Evolutionary conservation across 2,113 vertebrate genomes (phyloP).

Genomic region (Oryzias javanicus): DNA sequence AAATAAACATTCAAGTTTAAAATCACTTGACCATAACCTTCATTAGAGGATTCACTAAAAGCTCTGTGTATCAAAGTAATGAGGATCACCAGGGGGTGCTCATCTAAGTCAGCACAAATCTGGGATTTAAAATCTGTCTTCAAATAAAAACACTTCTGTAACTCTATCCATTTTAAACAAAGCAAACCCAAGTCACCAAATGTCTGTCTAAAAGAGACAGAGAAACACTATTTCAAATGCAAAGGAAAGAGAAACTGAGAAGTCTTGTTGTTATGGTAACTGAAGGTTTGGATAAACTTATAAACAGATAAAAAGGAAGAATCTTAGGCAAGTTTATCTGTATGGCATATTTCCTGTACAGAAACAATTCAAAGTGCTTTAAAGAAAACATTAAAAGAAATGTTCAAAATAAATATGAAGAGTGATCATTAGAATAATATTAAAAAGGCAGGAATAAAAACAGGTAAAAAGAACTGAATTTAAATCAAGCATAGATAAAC

Average conservation of each 20-base stretch:
- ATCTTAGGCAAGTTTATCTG: too few relatives aligned
- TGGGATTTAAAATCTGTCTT: constrained; percentile 24
- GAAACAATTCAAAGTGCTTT: too few relatives aligned
- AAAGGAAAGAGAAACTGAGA: constrained; percentile 40
- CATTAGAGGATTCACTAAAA: background rate
- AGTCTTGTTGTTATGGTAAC: constrained; percentile 68
- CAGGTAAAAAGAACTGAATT: too few relatives aligned
- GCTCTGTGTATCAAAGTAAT: background rate
- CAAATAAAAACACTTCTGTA: background rate
- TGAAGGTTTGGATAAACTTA: constrained; percentile 35
- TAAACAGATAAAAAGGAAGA: constrained; percentile 1
- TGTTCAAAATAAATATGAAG: too few relatives aligned
- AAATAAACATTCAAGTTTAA: background rate
- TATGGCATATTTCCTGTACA: too few relatives aligned
- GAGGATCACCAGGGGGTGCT: constrained; percentile 5
- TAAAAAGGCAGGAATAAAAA: too few relatives aligned
- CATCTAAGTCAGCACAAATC: constrained; percentile 20
- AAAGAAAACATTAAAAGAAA: too few relatives aligned
- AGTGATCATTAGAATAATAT: too few relatives aligned
- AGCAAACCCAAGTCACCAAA: background rate
- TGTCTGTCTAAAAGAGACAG: background rate
- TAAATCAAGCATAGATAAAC: too few relatives aligned
- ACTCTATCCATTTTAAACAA: background rate
- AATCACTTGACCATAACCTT: background rate
- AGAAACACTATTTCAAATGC: constrained; percentile 1